These are phyloP conservation scores for Acleris sparsana DNA, from an alignment of 2,888 invertebrate species.

Conservation along the genomic window DNA sequence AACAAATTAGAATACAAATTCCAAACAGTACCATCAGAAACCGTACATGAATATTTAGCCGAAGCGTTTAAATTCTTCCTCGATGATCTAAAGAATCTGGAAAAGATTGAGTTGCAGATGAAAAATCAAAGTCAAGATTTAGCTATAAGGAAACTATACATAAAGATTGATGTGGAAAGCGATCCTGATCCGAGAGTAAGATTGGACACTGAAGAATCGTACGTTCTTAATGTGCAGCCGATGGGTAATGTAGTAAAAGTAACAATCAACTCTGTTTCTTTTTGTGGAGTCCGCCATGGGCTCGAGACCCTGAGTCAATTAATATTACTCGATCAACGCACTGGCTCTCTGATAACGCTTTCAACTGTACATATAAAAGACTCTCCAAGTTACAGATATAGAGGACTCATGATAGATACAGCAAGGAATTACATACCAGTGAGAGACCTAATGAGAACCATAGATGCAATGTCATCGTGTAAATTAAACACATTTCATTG, in stretches of 20 bases:
- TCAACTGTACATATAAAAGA: conserved; percentile 87
- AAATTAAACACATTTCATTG: conserved; percentile 97
- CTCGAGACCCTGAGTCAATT: conserved; percentile 89
- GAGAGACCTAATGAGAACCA: conserved; percentile 86
- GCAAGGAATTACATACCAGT: conserved; percentile 93
- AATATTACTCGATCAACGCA: conserved; percentile 88
- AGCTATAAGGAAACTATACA: conserved; percentile 58
- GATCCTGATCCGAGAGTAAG: conserved; percentile 82
- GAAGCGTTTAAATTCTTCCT: conserved; percentile 80
- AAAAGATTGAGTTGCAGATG: conserved; percentile 58
- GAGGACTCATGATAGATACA: conserved; percentile 95
- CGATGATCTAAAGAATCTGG: conserved; percentile 71
- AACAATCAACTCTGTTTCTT: conserved; percentile 80
- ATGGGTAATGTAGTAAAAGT: conserved; percentile 75
- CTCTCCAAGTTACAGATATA: conserved; percentile 88
- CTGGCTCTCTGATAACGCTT: conserved; percentile 84
- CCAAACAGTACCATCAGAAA: conserved; percentile 60
- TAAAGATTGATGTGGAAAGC: conserved; percentile 79
- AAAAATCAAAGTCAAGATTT: conserved; percentile 45
- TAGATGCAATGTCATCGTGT: conserved; percentile 93
- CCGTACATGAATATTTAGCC: conserved; percentile 55
- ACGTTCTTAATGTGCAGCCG: conserved; percentile 83
- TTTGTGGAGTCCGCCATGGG: conserved; percentile 89
- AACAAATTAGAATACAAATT: conserved; percentile 80
- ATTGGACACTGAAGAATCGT: conserved; percentile 88